Conservation (phyloP, 2,888 invertebrate genomes). For the Nomada ferruginata region DNA sequence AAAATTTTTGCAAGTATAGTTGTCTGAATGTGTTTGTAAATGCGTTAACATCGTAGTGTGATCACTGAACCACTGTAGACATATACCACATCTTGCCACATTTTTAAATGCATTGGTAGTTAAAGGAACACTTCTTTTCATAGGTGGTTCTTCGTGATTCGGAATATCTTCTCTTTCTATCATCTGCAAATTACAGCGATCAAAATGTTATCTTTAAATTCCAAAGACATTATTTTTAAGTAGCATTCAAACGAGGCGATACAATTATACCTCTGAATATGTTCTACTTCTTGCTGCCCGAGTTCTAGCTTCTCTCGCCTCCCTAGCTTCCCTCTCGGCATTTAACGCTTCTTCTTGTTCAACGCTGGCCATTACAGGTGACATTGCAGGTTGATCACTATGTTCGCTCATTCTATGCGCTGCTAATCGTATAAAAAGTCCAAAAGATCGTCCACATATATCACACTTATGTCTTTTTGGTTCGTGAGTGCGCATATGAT, state of each 20-base stretch:
- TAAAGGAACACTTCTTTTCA: slow-evolving; percentile 64
- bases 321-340: slow-evolving; percentile 77
- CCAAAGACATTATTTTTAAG: not conserved
- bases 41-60: slow-evolving; percentile 79
- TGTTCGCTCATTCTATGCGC: slow-evolving; percentile 78
- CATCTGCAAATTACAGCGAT: slow-evolving; percentile 59
- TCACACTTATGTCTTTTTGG: slow-evolving; percentile 80
- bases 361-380: slow-evolving; percentile 73
- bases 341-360: slow-evolving; percentile 80
- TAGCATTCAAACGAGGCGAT: not conserved
- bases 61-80: slow-evolving; percentile 77
- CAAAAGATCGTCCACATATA: slow-evolving; percentile 79
- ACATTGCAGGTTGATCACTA: slow-evolving; percentile 72
- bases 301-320: slow-evolving; percentile 74
- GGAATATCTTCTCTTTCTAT: slow-evolving; percentile 67
- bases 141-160: slow-evolving; percentile 62
- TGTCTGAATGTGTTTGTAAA: slow-evolving; percentile 78
- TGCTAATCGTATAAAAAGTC: slow-evolving; percentile 77
- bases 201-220: not conserved
- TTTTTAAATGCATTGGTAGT: slow-evolving; percentile 70
- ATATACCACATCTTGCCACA: slow-evolving; percentile 78
- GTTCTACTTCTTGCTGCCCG: slow-evolving; percentile 67
- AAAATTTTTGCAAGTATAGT: slow-evolving; percentile 72
- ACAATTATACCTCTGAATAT: slow-evolving; percentile 69
- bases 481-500: slow-evolving; percentile 81